phyloP scores from a whole-genome alignment of 2,797 vertebrate species.

The Neosalanx taihuensis region DNA sequence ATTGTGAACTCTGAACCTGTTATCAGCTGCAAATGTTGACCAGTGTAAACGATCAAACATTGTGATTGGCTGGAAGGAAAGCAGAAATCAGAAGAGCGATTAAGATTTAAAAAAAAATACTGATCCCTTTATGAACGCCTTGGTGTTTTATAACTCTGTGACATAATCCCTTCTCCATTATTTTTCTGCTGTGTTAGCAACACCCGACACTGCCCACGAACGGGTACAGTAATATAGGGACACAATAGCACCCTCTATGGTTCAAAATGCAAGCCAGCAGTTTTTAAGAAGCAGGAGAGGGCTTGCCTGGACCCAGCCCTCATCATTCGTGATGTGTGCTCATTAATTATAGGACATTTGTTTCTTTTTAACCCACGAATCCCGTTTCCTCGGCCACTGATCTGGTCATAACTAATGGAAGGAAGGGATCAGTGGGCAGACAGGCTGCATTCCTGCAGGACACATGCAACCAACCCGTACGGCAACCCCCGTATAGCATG shows the following conservation, averaged over 20 bases:
- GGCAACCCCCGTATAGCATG: constrained; percentile 26
- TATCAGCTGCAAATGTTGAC: background rate
- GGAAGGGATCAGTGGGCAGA: background rate
- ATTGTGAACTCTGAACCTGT: too few species aligned
- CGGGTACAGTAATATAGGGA: background rate
- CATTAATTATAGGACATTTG: background rate
- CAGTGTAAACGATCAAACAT: background rate
- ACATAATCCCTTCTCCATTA: background rate
- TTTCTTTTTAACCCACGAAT: background rate
- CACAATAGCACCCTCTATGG: constrained; percentile 63
- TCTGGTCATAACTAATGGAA: background rate
- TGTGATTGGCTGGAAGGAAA: too few species aligned
- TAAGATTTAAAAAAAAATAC: constrained; percentile 17
- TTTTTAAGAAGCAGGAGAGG: background rate
- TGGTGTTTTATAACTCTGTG: constrained; percentile 18
- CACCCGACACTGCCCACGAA: background rate
- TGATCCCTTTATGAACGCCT: constrained; percentile 3
- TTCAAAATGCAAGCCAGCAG: constrained; percentile 18
- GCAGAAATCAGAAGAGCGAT: constrained; percentile 14
- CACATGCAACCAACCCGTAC: constrained; percentile 27
- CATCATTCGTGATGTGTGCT: background rate
- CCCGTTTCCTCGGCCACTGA: background rate
- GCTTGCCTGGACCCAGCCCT: background rate
- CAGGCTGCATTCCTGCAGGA: constrained; percentile 15
- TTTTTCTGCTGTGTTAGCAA: constrained; percentile 15